phyloP scores from a whole-genome alignment of 2,113 vertebrate genomes.

The Menidia beryllina region DNA sequence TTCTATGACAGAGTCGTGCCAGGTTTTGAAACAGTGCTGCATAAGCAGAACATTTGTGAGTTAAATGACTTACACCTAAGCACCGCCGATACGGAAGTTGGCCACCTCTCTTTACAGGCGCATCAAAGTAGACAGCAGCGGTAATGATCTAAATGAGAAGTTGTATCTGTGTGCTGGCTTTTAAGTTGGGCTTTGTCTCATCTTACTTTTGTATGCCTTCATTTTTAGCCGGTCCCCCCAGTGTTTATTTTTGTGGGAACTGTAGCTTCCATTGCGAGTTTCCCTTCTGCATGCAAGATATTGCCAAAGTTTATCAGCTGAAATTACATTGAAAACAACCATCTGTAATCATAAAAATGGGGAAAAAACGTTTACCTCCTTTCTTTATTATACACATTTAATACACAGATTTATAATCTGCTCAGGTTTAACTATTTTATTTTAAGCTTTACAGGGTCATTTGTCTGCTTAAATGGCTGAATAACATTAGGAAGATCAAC shows the following conservation, averaged over 20 bases:
- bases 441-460: conserved; percentile 8
- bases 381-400: neutral
- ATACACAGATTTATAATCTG: neutral
- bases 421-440: neutral
- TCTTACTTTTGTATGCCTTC: too few species aligned
- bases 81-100: neutral
- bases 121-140: neutral
- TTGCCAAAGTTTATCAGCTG: neutral
- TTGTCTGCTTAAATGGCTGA: conserved; percentile 15
- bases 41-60: neutral
- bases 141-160: neutral
- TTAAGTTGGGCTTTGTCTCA: too few species aligned
- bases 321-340: neutral
- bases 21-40: too few species aligned
- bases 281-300: neutral
- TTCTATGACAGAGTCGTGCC: too few species aligned
- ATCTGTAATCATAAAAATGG: neutral
- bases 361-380: neutral
- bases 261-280: neutral
- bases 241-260: too few species aligned
- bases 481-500: conserved; percentile 31
- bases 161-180: neutral
- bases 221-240: neutral
- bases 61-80: neutral
- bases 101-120: neutral